Evolutionary conservation across 2,888 invertebrate species (phyloP), one percentile per base, ranked within the genome.

Genomic region (Branchinecta sandiegonensis): DNA sequence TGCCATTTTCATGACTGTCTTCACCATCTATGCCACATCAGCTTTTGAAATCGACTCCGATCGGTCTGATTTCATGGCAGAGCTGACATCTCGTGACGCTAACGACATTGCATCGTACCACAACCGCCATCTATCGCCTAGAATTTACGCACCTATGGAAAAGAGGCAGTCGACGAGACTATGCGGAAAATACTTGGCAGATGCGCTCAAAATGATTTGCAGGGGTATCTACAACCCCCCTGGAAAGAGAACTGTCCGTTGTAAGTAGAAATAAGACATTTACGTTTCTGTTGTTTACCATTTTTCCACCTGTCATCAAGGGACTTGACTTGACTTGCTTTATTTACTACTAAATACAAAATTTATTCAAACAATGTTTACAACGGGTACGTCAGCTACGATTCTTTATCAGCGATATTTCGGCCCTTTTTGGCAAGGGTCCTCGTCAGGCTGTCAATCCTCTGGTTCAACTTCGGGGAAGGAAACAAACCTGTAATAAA

Each of bases 181-280:
- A 56, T 56, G 63, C 10, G 63, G 63, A 56, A 56, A 23, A 10
- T 56, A 11, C 9, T 23, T 56, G n/a, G 63, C 23, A 56, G 63
- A 56, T 56, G 63, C 63, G n/a, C 23, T 56, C 14, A 56, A 56
- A 56, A 56, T 10, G 63, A 56, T 56, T 23, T 56, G 63, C 63
- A 56, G 23, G 63, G 63, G 63, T 56, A 17, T 23, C 23, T 56
- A 56, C 23, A 23, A n/a, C 10, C 14, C 14, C 63, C 63, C 63
- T 9, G 63, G 63, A 23, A 56, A 56, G 63, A 8, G 63, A 56
- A 11, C 14, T 23, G 63, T 56, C 23, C 63, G 63, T 10, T 56
- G 63, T 56, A 56, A 56, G 63, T 56, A 9, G 37, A 37, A 37
- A 37, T 37, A 37, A 6, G 6, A 37, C 6, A 4, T 37, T 37